phyloP scores from a whole-genome alignment of 2,888 invertebrate genomes.

The Cetonia aurata region DNA sequence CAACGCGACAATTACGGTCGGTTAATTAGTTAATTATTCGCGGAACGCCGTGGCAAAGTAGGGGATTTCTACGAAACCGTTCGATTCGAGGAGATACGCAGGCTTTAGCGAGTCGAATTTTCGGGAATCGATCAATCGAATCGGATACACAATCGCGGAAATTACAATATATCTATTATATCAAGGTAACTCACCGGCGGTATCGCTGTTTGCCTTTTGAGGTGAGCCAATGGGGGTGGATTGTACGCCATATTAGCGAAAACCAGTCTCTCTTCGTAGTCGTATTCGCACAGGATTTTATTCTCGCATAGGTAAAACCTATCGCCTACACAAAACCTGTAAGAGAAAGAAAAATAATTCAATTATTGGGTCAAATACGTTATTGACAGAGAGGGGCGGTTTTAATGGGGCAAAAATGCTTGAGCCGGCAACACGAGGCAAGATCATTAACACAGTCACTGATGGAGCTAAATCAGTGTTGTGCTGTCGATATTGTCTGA shows the following conservation, averaged over 20 bases:
- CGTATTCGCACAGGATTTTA: slow-evolving; percentile 97
- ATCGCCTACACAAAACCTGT: slow-evolving; percentile 97
- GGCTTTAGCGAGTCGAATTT: neutral
- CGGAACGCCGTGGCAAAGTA: neutral
- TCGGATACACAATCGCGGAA: too few species aligned
- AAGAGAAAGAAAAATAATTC: slow-evolving; percentile 54
- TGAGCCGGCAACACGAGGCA: too few species aligned
- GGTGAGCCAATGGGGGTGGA: slow-evolving; percentile 84
- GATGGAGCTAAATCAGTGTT: too few species aligned
- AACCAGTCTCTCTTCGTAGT: slow-evolving; percentile 95
- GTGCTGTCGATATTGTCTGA: too few species aligned
- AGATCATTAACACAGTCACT: too few species aligned
- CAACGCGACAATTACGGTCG: slow-evolving; percentile 1
- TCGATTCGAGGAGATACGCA: too few species aligned
- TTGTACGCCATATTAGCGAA: slow-evolving; percentile 96
- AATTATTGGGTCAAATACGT: neutral
- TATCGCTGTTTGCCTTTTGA: slow-evolving; percentile 78
- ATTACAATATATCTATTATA: too few species aligned
- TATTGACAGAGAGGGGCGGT: too few species aligned
- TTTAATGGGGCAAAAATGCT: too few species aligned
- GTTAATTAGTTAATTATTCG: slow-evolving; percentile 28
- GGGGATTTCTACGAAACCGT: slow-evolving; percentile 16
- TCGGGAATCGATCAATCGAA: neutral
- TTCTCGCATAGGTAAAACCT: slow-evolving; percentile 97
- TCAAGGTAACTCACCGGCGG: slow-evolving; percentile 69